phyloP scores from a whole-genome alignment of 2,888 invertebrate genomes.

The Cataglyphis altisquamis region DNA sequence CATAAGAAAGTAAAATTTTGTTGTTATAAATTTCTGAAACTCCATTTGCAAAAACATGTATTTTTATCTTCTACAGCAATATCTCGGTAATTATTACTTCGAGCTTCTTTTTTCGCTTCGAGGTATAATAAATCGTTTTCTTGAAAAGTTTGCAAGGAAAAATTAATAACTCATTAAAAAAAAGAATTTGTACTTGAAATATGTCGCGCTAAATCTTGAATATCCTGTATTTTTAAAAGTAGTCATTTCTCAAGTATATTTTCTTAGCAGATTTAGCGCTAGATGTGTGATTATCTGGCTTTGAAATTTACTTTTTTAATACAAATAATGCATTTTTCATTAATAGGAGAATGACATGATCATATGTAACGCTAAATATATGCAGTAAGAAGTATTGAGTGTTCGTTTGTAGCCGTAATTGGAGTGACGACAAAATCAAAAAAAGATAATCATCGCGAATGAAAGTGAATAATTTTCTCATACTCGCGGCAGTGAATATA shows the following conservation, averaged over 20 bases:
- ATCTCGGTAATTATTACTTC: neutral
- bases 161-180: neutral
- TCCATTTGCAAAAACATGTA: neutral
- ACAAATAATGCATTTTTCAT: neutral
- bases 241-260: neutral
- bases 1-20: neutral
- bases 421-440: slow-evolving; percentile 7
- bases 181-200: slow-evolving; percentile 16
- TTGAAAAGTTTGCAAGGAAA: neutral
- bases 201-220: slow-evolving; percentile 11
- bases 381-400: neutral
- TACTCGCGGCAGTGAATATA: slow-evolving; percentile 28
- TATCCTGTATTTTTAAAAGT: neutral
- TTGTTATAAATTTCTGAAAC: neutral
- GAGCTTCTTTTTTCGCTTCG: neutral
- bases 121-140: neutral
- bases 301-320: neutral
- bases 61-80: neutral
- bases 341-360: slow-evolving; percentile 6
- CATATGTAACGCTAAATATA: slow-evolving; percentile 11
- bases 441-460: slow-evolving; percentile 14
- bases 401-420: neutral
- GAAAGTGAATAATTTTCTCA: neutral
- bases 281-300: neutral
- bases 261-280: neutral